These are phyloP conservation scores for Echeneis naucrates DNA, from an alignment of 2,797 vertebrate genomes.

Conservation along the genomic window DNA sequence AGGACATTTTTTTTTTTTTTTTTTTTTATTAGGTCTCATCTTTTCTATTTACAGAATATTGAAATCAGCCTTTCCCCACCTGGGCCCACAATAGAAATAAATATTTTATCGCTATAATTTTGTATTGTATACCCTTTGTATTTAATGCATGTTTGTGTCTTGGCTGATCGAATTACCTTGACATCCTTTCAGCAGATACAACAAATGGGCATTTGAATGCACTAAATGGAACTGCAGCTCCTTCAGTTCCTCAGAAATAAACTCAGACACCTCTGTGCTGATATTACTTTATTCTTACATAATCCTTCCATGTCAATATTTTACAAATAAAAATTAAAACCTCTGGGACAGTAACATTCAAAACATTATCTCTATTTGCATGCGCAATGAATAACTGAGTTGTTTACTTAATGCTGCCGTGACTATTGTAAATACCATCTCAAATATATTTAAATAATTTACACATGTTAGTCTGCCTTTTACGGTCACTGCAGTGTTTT, in stretches of 20 bases:
- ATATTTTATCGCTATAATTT: background rate
- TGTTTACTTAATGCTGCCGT: background rate
- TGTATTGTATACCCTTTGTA: background rate
- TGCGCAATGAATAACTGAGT: background rate
- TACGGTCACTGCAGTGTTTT: slow-evolving; percentile 8
- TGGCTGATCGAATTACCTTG: background rate
- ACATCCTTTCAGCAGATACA: background rate
- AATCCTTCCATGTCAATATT: background rate
- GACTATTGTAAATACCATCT: too few relatives aligned
- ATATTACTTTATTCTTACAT: background rate
- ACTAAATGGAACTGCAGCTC: background rate
- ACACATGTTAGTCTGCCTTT: background rate
- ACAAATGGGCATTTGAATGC: background rate
- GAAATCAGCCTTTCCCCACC: background rate
- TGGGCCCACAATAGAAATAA: background rate
- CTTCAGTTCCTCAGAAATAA: slow-evolving; percentile 2
- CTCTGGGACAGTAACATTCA: background rate
- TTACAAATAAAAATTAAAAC: background rate
- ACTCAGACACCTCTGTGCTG: background rate
- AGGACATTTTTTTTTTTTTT: too few relatives aligned
- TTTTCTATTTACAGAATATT: too few relatives aligned
- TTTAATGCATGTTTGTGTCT: background rate
- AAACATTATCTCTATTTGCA: background rate
- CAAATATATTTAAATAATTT: too few relatives aligned
- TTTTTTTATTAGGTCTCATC: too few relatives aligned